Conservation (phyloP, 2,113 vertebrate species). For the Epinephelus moara region DNA sequence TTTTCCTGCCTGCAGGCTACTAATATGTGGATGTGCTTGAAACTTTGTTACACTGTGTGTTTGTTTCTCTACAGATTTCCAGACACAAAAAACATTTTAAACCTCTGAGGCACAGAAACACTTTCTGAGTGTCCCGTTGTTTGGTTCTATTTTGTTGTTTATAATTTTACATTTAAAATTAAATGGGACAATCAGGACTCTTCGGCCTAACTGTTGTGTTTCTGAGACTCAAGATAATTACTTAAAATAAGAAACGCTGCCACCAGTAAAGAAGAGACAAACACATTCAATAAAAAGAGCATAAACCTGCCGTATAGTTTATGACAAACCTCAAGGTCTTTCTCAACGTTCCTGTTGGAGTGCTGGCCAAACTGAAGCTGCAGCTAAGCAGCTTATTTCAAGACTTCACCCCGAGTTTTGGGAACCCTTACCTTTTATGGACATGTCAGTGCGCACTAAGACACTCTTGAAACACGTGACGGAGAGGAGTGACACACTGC, state of each 20-base stretch:
- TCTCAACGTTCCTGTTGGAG: not conserved
- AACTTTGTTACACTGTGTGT: not conserved
- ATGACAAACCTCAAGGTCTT: conserved; percentile 27
- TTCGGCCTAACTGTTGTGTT: not conserved
- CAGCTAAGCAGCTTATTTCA: not conserved
- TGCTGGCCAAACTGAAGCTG: conserved; percentile 1
- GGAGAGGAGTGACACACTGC: not conserved
- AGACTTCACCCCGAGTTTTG: not conserved
- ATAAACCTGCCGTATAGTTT: not conserved
- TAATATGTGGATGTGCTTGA: not conserved
- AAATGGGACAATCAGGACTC: no score
- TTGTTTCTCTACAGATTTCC: not conserved
- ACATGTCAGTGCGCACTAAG: not conserved
- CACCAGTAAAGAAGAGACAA: not conserved
- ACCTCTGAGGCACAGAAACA: not conserved
- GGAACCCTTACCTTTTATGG: conserved; percentile 56
- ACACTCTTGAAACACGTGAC: not conserved
- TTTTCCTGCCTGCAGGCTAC: conserved; percentile 34
- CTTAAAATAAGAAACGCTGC: not conserved
- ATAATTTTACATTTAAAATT: no score
- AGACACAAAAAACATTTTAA: conserved; percentile 6
- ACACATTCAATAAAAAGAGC: not conserved
- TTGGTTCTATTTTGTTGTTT: no score
- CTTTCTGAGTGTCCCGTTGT: no score
- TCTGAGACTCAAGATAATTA: not conserved